phyloP scores from a whole-genome alignment of 2,888 invertebrate genomes.

The Epistrophella euchroma region DNA sequence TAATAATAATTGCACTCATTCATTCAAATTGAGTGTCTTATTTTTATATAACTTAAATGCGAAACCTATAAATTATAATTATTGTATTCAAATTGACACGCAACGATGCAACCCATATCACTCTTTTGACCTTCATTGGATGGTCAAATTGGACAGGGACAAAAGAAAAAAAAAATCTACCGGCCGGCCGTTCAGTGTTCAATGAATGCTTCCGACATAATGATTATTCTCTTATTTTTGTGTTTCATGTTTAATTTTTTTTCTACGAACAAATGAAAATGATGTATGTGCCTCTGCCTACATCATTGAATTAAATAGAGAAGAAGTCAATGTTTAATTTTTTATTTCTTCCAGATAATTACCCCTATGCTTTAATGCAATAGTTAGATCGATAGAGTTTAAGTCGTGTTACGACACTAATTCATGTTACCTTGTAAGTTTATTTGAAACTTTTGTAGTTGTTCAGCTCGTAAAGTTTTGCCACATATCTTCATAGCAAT shows the following conservation, averaged over 20 bases:
- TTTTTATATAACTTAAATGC: background rate
- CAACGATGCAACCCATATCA: conserved; percentile 26
- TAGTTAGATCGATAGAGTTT: background rate
- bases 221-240: background rate
- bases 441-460: background rate
- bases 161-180: conserved; percentile 1
- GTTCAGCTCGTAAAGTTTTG: background rate
- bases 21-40: conserved; percentile 32
- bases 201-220: conserved; percentile 37
- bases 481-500: background rate
- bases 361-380: background rate
- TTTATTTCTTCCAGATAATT: background rate
- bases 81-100: conserved; percentile 41
- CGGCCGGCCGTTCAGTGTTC: conserved; percentile 30
- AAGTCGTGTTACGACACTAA: background rate
- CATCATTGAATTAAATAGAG: background rate
- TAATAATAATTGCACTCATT: background rate
- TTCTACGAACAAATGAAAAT: background rate
- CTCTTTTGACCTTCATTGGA: conserved; percentile 48
- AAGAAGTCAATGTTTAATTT: background rate
- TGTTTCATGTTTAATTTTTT: background rate
- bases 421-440: background rate
- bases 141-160: conserved; percentile 24
- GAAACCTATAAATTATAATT: conserved; percentile 56
- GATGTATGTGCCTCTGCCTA: no score